Percentiles rank a stretch among this genome's conserved stretches.
phyloP scores from a whole-genome alignment of 2,888 invertebrate genomes.

The Cremastobaeus sp. region DNA sequence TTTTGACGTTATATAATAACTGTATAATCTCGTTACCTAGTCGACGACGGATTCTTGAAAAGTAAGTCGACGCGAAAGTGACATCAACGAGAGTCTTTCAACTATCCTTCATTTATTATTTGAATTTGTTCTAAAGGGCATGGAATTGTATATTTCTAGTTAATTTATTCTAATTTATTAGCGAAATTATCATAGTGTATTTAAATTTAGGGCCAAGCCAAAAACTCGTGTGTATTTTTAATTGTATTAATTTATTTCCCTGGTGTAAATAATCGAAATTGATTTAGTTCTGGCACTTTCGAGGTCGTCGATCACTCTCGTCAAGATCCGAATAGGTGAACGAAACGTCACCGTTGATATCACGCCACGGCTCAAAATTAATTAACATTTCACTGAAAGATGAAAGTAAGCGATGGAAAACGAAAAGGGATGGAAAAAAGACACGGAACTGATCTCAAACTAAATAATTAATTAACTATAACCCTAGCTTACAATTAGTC shows the following conservation, averaged over 20 bases:
- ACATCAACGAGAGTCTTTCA: constrained; percentile 43
- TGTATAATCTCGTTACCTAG: constrained; percentile 71
- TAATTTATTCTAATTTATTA: constrained; percentile 58
- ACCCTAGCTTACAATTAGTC: constrained; percentile 68
- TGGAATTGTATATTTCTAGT: constrained; percentile 39
- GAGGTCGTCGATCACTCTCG: constrained; percentile 29
- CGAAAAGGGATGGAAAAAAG: constrained; percentile 52
- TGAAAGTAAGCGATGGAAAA: constrained; percentile 23
- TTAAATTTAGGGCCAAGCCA: constrained; percentile 46
- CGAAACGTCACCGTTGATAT: constrained; percentile 40
- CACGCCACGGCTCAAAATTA: constrained; percentile 35
- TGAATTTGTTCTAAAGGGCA: constrained; percentile 17
- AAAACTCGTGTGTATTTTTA: constrained; percentile 37
- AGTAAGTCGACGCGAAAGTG: constrained; percentile 48
- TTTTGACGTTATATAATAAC: too few relatives aligned
- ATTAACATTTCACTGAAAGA: background rate
- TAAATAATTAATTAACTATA: constrained; percentile 70
- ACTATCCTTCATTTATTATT: too few relatives aligned
- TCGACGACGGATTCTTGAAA: constrained; percentile 68
- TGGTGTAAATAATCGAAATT: constrained; percentile 51
- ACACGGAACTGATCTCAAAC: constrained; percentile 76
- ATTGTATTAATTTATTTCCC: constrained; percentile 33
- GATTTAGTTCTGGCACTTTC: constrained; percentile 39
- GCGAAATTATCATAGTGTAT: constrained; percentile 34
- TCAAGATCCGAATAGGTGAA: constrained; percentile 51